These are phyloP conservation scores for Vulpes ferrilata DNA, from an alignment of 2,113 vertebrate genomes.

Conservation along the genomic window DNA sequence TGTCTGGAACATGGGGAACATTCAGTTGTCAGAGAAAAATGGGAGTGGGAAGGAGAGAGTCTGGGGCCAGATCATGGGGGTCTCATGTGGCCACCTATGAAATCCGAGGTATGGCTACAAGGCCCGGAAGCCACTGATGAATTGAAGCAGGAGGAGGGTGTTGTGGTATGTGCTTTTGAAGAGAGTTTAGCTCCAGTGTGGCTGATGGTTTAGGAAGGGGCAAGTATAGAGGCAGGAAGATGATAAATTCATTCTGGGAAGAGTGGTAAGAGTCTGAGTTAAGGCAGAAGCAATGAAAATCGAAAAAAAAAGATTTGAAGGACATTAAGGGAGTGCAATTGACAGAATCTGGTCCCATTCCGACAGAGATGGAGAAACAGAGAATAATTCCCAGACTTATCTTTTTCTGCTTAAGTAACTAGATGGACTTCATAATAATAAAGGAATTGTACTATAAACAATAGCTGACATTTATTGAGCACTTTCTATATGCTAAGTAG, in stretches of 20 bases:
- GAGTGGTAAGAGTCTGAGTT: not conserved
- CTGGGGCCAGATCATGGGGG: not conserved
- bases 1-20: not conserved
- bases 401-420: constrained; percentile 30
- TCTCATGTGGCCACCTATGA: not conserved
- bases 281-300: not conserved
- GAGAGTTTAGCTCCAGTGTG: not conserved
- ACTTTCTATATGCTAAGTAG: constrained; percentile 7
- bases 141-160: not conserved
- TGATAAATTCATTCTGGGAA: not conserved
- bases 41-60: not conserved
- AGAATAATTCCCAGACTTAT: not conserved
- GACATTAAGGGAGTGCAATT: not conserved
- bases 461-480: not conserved
- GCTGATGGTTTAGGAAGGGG: not conserved
- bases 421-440: not conserved
- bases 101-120: not conserved
- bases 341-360: not conserved
- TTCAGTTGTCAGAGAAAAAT: not conserved
- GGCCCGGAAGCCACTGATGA: not conserved
- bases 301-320: not conserved
- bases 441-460: constrained; percentile 1
- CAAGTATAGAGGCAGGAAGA: not conserved
- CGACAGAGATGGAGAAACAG: constrained; percentile 12
- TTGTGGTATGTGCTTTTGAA: not conserved